A percentile compares a stretch with the other conserved stretches of the same genome.
phyloP scores from a whole-genome alignment of 2,113 vertebrate species.

The Pygoscelis antarcticus region DNA sequence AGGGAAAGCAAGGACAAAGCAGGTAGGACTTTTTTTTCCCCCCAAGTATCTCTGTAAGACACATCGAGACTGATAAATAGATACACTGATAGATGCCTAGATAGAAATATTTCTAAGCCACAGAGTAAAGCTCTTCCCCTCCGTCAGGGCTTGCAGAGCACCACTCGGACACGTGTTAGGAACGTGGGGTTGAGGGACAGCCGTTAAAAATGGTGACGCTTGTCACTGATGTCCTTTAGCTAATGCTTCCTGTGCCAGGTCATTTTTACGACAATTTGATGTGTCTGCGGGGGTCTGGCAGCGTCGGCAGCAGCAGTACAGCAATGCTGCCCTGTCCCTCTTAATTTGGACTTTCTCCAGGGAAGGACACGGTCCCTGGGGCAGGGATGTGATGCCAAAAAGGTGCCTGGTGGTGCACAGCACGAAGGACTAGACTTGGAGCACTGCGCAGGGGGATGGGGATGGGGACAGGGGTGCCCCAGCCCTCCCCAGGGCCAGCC shows the following conservation, averaged over 20 bases:
- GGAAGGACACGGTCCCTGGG: not conserved
- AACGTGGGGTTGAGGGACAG: not conserved
- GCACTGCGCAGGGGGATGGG: too few species aligned
- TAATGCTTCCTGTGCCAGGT: fast-evolving
- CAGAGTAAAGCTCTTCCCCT: not conserved
- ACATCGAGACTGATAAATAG: not conserved
- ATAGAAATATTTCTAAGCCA: too few species aligned
- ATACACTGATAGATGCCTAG: fast-evolving
- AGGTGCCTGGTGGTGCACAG: not conserved
- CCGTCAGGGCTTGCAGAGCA: not conserved
- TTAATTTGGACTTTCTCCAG: fast-evolving
- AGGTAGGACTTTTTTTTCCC: not conserved
- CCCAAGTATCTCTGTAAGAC: not conserved
- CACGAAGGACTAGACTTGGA: fast-evolving
- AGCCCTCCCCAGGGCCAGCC: not conserved
- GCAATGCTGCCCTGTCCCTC: not conserved
- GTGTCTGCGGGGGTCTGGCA: not conserved
- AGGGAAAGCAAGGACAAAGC: not conserved
- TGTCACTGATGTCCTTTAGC: not conserved
- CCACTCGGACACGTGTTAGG: fast-evolving
- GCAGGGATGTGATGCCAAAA: not conserved
- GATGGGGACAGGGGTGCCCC: not conserved
- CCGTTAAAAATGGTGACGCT: not conserved
- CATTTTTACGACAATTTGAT: fast-evolving
- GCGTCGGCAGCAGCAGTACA: not conserved